phyloP scores from a whole-genome alignment of 2,113 vertebrate species.

The Psophia crepitans region DNA sequence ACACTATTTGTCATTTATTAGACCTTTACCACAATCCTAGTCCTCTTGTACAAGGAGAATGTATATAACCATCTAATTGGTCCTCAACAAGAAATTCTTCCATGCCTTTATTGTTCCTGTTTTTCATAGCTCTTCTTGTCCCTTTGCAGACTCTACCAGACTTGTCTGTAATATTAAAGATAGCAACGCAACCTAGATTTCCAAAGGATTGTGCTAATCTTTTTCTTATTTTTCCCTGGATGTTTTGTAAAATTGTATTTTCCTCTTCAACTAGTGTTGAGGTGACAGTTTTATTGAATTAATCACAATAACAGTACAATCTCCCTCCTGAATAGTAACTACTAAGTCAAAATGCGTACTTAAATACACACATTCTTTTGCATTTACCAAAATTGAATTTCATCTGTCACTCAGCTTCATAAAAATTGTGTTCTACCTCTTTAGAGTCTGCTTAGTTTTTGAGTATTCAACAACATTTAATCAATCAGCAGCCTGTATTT shows the following conservation, averaged over 20 bases:
- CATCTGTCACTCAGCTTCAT: neutral
- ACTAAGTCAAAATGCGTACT: neutral
- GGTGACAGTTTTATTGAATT: neutral
- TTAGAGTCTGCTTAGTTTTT: neutral
- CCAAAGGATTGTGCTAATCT: neutral
- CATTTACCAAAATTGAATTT: constrained; percentile 9
- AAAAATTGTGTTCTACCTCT: neutral
- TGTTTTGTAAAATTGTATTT: neutral
- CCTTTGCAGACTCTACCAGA: neutral
- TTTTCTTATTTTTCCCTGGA: neutral
- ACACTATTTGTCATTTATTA: neutral
- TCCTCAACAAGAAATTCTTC: neutral
- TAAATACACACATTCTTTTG: neutral
- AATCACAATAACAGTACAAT: neutral
- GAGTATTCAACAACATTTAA: neutral
- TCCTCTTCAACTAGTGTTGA: neutral
- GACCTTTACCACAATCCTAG: neutral
- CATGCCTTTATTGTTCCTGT: neutral
- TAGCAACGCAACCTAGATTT: neutral
- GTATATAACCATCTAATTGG: neutral
- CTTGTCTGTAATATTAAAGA: neutral
- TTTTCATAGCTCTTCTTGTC: neutral
- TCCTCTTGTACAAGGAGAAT: neutral
- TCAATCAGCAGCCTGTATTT: neutral
- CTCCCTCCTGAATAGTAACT: neutral